Percentiles rank a stretch among this genome's conserved stretches.
These are phyloP conservation scores for Artibeus jamaicensis DNA, from an alignment of 2,797 vertebrate species.

Conservation along the genomic window DNA sequence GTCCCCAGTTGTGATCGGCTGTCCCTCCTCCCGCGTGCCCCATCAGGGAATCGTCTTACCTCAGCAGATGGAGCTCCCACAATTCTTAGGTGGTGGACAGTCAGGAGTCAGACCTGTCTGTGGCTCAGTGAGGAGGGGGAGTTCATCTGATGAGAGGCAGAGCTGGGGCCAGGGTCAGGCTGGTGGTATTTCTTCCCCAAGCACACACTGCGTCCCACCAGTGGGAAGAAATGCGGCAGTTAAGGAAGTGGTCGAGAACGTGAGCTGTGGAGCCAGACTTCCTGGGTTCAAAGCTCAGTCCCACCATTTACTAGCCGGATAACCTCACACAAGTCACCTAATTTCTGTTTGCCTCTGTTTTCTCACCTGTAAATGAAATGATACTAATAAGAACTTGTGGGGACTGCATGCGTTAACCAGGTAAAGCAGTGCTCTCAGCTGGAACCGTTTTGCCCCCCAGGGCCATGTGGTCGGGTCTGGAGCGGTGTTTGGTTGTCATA, in stretches of 20 bases:
- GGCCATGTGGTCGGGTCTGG: not conserved
- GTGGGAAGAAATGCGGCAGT: not conserved
- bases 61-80: not conserved
- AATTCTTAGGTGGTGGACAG: not conserved
- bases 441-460: not conserved
- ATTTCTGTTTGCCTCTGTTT: not conserved
- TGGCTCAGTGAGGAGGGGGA: not conserved
- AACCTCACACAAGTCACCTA: not conserved
- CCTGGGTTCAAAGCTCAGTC: not conserved
- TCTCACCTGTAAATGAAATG: not conserved
- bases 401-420: not conserved
- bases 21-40: not conserved
- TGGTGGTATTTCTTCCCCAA: not conserved
- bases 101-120: not conserved
- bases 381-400: not conserved
- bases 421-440: not conserved
- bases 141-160: not conserved
- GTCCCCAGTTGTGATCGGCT: not conserved
- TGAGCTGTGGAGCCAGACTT: not conserved
- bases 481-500: not conserved
- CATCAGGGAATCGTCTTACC: rapidly evolving
- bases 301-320: not conserved
- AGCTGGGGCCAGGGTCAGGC: not conserved
- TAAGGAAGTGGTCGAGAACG: not conserved
- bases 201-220: not conserved